phyloP scores from a whole-genome alignment of 2,113 vertebrate genomes.

The Cranoglanis bouderius region DNA sequence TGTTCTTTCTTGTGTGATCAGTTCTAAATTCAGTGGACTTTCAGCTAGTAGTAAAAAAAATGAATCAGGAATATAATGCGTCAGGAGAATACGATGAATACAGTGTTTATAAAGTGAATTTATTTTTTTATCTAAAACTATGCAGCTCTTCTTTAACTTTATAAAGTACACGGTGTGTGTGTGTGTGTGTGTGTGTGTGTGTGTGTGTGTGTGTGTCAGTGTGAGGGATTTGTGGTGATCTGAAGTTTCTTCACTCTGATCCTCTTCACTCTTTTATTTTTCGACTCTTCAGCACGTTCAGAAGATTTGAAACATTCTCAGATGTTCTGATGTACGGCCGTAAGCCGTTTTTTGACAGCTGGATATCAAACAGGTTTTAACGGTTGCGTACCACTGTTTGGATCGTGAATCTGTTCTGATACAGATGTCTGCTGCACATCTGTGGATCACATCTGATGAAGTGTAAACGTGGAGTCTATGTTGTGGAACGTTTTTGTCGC shows the following conservation, averaged over 20 bases:
- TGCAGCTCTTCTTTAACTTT: neutral
- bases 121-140: no score
- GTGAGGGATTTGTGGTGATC: neutral
- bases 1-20: neutral
- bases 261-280: neutral
- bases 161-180: neutral
- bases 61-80: neutral
- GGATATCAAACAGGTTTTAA: neutral
- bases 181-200: neutral
- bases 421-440: constrained; percentile 5
- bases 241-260: neutral
- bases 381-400: neutral
- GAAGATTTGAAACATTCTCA: neutral
- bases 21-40: neutral
- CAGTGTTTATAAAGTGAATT: no score
- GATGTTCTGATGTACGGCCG: neutral
- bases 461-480: neutral
- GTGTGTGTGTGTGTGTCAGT: neutral
- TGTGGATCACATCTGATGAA: neutral
- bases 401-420: neutral
- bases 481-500: neutral
- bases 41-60: neutral
- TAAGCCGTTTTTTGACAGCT: neutral
- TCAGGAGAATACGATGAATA: neutral
- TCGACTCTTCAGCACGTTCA: neutral